Evolutionary conservation across 2,888 invertebrate species (phyloP), one percentile per base, ranked within the genome.

Genomic region (Drosophila cracens): DNA sequence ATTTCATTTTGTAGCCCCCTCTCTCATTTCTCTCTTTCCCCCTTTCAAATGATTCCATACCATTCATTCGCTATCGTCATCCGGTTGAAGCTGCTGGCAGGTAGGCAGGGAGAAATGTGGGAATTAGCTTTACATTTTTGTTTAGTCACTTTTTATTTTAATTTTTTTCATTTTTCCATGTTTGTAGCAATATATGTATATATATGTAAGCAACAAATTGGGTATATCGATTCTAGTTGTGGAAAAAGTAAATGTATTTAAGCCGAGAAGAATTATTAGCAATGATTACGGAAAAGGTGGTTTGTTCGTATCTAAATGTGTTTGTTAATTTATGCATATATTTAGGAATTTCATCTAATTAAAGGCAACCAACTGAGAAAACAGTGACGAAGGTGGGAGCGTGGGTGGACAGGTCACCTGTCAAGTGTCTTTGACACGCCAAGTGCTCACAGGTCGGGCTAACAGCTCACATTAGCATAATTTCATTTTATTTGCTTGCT

Each of bases 121-220:
- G 79, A 80, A 85, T 91, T 90, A 90, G 62, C 51, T 59, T 58
- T 36, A 63, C 29, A 51, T 63, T 56, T 63, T 56, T 60, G 56
- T 46, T 68, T 52, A 51, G 72, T 49, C 31, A 25, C 18, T 27
- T 27, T 31, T 54, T 38, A 16, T 13, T n/a, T 21, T 27, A 36
- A 46, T 65, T 11, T 33, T 29, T 56, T 18, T 31, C 11, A 25
- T 31, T 34, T n/a, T 6, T 38, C 1, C 25, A n/a, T 67, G 18
- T 8, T 40, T 7, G 18, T 38, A 27, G n/a, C 11, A 27, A 58
- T 74, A 74, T 27, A 62, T 29, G 7, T 29, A 29, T 29, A 29
- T 38, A 34, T 38, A 62, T 31, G 43, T 11, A 16, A 18, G 8
- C 31, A 46, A 21, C 13, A 18, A 21, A 48, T 29, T 2, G 43